phyloP scores from a whole-genome alignment of 2,113 vertebrate species.

The Cyanistes caeruleus region DNA sequence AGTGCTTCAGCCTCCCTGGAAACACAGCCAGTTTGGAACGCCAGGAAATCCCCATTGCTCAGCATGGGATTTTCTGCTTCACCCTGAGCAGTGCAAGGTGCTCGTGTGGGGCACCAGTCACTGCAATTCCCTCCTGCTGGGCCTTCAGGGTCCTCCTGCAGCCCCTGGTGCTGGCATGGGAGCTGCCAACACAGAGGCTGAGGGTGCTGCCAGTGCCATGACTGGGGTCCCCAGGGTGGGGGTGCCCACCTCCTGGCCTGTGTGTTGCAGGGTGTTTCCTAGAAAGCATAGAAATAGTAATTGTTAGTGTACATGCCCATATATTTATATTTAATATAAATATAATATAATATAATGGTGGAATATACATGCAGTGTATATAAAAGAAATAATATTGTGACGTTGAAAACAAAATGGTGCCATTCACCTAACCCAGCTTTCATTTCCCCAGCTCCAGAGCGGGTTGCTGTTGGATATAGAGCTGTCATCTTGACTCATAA shows the following conservation, averaged over 20 bases:
- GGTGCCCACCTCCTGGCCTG: background rate
- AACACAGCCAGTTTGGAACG: rapidly evolving
- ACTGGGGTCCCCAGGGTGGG: background rate
- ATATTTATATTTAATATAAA: background rate
- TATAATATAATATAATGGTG: too few species aligned
- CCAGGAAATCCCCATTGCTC: background rate
- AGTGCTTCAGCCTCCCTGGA: background rate
- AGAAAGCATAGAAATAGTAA: background rate
- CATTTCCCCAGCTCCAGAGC: background rate
- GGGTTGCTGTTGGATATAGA: background rate
- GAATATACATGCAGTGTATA: rapidly evolving
- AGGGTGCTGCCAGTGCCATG: background rate
- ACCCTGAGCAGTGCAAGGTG: background rate
- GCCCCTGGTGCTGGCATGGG: background rate
- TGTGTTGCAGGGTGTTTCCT: background rate
- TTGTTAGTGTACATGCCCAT: background rate
- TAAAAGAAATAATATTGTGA: background rate
- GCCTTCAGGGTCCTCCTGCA: background rate
- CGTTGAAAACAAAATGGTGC: background rate
- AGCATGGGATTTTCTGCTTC: background rate
- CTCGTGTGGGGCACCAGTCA: background rate
- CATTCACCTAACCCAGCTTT: background rate
- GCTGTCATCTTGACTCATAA: background rate
- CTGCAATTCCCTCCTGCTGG: background rate
- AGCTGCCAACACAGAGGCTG: background rate